A percentile compares a stretch with the other conserved stretches of the same genome.
phyloP scores from a whole-genome alignment of 1,140 invertebrate species.

The Whitmania pigra region DNA sequence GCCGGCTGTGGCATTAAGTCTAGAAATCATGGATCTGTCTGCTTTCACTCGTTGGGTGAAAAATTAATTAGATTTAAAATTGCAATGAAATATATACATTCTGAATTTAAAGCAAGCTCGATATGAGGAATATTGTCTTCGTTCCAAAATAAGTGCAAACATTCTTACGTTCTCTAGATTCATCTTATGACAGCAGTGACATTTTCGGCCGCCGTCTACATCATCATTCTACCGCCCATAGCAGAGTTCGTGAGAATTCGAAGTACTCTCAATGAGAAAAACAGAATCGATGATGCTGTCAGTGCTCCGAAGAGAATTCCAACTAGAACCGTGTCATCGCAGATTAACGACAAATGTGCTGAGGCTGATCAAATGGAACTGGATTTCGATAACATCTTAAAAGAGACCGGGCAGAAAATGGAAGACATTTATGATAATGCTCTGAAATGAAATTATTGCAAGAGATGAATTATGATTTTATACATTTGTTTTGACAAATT shows the following conservation, averaged over 20 bases:
- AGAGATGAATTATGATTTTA: slow-evolving; percentile 59
- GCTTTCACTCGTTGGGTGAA: slow-evolving; percentile 33
- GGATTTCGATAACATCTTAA: not conserved
- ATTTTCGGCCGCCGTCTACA: slow-evolving; percentile 30
- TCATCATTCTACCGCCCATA: slow-evolving; percentile 31
- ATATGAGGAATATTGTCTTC: no score
- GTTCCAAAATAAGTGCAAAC: no score
- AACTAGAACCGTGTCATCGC: slow-evolving; percentile 4
- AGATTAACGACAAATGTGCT: not conserved
- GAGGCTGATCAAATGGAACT: not conserved
- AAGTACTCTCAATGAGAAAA: slow-evolving; percentile 13
- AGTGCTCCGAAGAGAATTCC: not conserved
- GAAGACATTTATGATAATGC: not conserved
- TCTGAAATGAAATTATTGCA: slow-evolving; percentile 80
- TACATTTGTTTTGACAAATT: no score
- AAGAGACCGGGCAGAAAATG: not conserved
- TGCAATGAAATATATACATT: slow-evolving; percentile 27
- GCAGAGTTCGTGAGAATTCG: slow-evolving; percentile 29
- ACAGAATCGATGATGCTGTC: not conserved
- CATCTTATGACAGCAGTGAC: slow-evolving; percentile 30
- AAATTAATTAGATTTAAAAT: slow-evolving; percentile 34
- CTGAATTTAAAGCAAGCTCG: no score
- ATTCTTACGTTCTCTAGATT: slow-evolving; percentile 26
- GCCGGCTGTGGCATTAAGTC: slow-evolving; percentile 32
- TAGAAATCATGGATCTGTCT: slow-evolving; percentile 27